Evolutionary conservation across 92 coral and sea anemone genomes (phyloP), one percentile per base, ranked within the genome.

Genomic region (Siderastrea siderea): DNA sequence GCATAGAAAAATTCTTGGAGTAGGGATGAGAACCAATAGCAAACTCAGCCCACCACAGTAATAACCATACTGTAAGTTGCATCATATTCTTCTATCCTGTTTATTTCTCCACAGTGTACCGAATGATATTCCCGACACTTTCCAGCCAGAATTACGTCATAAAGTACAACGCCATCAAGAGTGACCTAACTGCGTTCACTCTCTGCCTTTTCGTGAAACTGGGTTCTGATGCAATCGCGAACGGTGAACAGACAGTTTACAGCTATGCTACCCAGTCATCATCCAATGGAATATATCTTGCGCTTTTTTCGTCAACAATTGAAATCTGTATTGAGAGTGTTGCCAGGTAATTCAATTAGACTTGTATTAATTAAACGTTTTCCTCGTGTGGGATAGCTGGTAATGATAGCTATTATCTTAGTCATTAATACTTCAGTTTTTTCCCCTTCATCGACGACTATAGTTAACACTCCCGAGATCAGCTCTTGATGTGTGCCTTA

Each of bases 91-190:
- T 49, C 3, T 54, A 4, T 38, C 11, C n/a, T 52, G 6, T 10
- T 26, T 26, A 26, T 26, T 54, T 55, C 2, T 26, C 67, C 68
- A 14, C 80, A 76, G 80, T 64, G 11, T 76, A 76, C 53, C 51
- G 68, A 60, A 76, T 76, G 52, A 14, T 76, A 14, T 76, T 76
- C 58, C 44, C 66, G 0, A 15, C 26, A 52, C 5, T 0, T 2
- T 57, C 80, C 38, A 43, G 19, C 43, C 43, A 13, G 38, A 3
- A 60, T 76, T 76, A 76, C 50, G 80, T 53, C 80, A 58, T 58
- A 17, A 13, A 11, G 52, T 5, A 7, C 11, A 45, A 76, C 46
- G 80, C 80, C 49, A 45, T 76, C 46, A 47, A 48, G 47, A 43
- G 47, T 1, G 46, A 1, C 17, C 68, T 76, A 53, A 1, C 6